Evolutionary conservation across 2,113 vertebrate genomes (phyloP), one percentile per base, ranked within the genome.

Genomic region (Leptodactylus fuscus): DNA sequence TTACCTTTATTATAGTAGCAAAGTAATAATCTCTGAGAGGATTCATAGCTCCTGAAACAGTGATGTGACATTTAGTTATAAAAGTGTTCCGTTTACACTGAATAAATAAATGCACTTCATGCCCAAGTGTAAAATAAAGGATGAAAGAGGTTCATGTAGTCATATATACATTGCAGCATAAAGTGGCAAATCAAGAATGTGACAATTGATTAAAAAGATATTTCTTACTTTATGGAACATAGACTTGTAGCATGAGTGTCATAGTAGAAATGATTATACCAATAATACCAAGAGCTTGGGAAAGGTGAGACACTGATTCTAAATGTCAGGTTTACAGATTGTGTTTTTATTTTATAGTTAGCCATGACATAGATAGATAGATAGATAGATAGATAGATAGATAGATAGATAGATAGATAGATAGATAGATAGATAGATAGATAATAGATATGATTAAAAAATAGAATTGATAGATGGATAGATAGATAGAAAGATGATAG

Each of bases 31-130:
- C 70, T 83, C 32, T 29, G 51, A 53, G 36, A 74, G 69, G 51
- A 75, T 60, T 74, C 69, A 74, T 38, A 46, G 69, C 60, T 83
- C 16, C 70, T 44, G 10, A 32, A 82, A 71, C 67, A 74, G 81
- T 46, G 44, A 73, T 55, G 24, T 83, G 81, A 75, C 81, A 83
- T 83, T 83, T 83, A 83, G 36, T 83, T 71, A 32, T 75, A 75
- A 82, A 73, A 83, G 49, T 83, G 36, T 60, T 60, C 51, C 22
- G 70, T 74, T 83, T 34, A 83, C 27, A 74, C 36, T 58, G 48
- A 83, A 83, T 74, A 75, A 82, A 82, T 82, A 69, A 48, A n/a
- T 51, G 27, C 55, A 67, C n/a, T 81, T 81, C 24, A 78, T 60
- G 51, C 76, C 76, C 76, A 79, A 79, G 76, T 60, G 76, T 51